Conservation (phyloP, 2,113 vertebrate genomes). For the Oryzias javanicus region DNA sequence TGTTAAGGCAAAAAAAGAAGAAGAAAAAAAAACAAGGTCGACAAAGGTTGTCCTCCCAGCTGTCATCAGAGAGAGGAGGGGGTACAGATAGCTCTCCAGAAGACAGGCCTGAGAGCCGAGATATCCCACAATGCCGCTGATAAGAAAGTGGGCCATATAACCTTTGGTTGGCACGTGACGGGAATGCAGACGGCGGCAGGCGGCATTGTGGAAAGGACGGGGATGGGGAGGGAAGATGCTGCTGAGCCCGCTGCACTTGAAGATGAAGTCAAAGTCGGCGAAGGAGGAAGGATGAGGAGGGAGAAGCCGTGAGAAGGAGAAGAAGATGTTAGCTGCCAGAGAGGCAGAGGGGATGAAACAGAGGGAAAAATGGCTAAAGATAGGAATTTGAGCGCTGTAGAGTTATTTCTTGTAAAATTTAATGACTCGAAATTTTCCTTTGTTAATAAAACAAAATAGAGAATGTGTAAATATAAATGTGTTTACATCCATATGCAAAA, state of each 20-base stretch:
- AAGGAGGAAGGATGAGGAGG: conserved; percentile 49
- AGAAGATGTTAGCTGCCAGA: conserved; percentile 62
- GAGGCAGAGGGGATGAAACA: conserved; percentile 42
- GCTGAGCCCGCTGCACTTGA: conserved; percentile 43
- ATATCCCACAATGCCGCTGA: conserved; percentile 84
- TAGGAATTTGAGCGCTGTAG: conserved; percentile 29
- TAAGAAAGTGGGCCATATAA: conserved; percentile 83
- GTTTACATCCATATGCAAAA: no score
- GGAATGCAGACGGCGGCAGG: conserved; percentile 78
- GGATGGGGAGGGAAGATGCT: conserved; percentile 47
- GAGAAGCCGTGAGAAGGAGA: conserved; percentile 69
- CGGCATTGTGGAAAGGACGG: conserved; percentile 57
- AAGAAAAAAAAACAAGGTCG: conserved; percentile 72
- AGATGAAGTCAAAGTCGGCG: conserved; percentile 77
- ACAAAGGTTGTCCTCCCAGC: conserved; percentile 62
- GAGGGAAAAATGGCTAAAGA: conserved; percentile 30
- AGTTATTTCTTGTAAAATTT: conserved; percentile 9
- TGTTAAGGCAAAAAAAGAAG: conserved; percentile 47
- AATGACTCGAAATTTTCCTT: not conserved
- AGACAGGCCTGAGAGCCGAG: conserved; percentile 67
- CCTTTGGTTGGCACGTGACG: conserved; percentile 77
- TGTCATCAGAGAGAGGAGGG: conserved; percentile 69
- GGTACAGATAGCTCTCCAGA: conserved; percentile 70
- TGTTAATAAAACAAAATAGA: no score
- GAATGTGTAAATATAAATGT: no score